Conservation (phyloP, 2,888 invertebrate genomes). For the Drosophila birchii region DNA sequence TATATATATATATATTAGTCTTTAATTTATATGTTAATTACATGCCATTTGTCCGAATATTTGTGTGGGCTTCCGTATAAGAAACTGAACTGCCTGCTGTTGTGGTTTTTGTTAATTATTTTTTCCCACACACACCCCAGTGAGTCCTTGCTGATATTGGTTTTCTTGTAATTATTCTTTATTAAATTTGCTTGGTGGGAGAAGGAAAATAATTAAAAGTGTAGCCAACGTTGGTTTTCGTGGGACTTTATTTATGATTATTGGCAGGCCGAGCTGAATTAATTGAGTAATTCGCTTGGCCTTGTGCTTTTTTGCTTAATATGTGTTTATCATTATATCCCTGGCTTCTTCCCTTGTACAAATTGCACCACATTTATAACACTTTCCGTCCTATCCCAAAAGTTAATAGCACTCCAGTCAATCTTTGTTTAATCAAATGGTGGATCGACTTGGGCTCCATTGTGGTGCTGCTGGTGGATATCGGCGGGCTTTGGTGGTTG, state of each 20-base stretch:
- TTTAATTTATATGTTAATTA: constrained; percentile 78
- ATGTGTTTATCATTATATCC: constrained; percentile 29
- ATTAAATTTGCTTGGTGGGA: constrained; percentile 65
- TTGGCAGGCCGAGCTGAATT: constrained; percentile 67
- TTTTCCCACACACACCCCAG: constrained; percentile 39
- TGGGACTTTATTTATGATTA: constrained; percentile 71
- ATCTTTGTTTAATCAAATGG: constrained; percentile 71
- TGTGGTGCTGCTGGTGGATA: constrained; percentile 8
- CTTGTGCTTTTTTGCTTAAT: constrained; percentile 32
- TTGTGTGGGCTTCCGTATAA: constrained; percentile 16
- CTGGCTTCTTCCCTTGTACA: constrained; percentile 37
- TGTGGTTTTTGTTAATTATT: constrained; percentile 72
- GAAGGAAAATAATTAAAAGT: constrained; percentile 65
- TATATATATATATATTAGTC: constrained; percentile 58
- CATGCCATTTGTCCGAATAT: constrained; percentile 47
- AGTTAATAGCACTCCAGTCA: constrained; percentile 76
- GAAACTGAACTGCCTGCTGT: constrained; percentile 37
- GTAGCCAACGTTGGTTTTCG: constrained; percentile 14
- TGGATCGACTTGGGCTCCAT: constrained; percentile 14
- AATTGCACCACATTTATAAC: constrained; percentile 73
- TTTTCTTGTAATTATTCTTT: constrained; percentile 69
- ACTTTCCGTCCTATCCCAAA: constrained; percentile 55
- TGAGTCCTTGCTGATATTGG: constrained; percentile 19
- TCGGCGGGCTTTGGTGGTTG: constrained; percentile 16
- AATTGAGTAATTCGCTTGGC: constrained; percentile 64